Evolutionary conservation across 2,888 invertebrate species (phyloP).

Genomic region (Parascotia fuliginaria): DNA sequence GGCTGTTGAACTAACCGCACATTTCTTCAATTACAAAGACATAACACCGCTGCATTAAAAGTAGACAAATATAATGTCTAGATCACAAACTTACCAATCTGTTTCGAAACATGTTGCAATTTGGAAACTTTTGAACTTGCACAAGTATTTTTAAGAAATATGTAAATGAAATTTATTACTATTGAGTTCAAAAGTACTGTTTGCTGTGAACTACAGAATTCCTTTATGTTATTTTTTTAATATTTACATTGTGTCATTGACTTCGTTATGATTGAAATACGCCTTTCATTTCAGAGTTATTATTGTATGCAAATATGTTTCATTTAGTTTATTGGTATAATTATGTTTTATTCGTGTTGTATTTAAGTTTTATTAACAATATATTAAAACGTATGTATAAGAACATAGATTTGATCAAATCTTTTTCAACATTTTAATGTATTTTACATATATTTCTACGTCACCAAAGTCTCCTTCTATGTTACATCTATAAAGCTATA

Average conservation of each 20-base stretch:
- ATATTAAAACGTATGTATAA: too few relatives aligned
- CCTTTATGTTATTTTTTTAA: background rate
- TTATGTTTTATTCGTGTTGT: too few relatives aligned
- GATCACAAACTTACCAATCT: slow-evolving; percentile 5
- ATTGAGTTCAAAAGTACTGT: background rate
- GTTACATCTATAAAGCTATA: too few relatives aligned
- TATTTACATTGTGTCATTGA: background rate
- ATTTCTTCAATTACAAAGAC: background rate
- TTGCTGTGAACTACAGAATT: background rate
- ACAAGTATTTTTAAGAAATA: background rate
- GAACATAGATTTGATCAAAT: too few relatives aligned
- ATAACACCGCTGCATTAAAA: background rate
- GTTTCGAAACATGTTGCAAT: slow-evolving; percentile 1
- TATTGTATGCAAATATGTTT: background rate
- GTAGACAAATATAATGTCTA: background rate
- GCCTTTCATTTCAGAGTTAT: background rate
- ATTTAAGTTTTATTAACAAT: too few relatives aligned
- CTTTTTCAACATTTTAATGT: too few relatives aligned
- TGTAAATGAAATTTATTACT: background rate
- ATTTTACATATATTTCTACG: too few relatives aligned
- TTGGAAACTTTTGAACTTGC: slow-evolving; percentile 1
- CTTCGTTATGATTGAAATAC: background rate
- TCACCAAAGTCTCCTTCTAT: too few relatives aligned
- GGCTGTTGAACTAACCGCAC: too few relatives aligned
- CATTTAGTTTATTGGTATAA: too few relatives aligned